phyloP scores from a whole-genome alignment of 2,888 invertebrate species.

The Idaea biselata region DNA sequence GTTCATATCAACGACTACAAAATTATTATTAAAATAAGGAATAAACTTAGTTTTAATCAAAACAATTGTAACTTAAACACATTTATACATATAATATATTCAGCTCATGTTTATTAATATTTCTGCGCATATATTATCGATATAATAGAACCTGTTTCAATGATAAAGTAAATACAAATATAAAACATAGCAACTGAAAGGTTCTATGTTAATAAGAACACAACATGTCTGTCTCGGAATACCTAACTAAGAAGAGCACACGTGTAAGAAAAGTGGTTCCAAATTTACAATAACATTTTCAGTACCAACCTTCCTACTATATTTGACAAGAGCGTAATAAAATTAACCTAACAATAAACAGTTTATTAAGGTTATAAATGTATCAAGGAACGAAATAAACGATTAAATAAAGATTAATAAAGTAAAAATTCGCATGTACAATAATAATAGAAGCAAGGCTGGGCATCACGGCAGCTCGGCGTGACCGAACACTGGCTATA shows the following conservation, averaged over 20 bases:
- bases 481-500: slow-evolving; percentile 23
- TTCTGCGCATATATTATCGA: neutral
- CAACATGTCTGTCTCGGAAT: neutral
- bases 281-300: neutral
- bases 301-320: neutral
- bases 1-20: slow-evolving; percentile 19
- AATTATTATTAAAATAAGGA: slow-evolving; percentile 9
- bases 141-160: neutral
- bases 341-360: neutral
- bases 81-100: neutral
- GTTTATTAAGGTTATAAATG: neutral
- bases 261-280: neutral
- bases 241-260: neutral
- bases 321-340: neutral
- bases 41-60: neutral
- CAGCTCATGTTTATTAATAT: neutral
- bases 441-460: slow-evolving; percentile 17
- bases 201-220: neutral
- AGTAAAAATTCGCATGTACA: slow-evolving; percentile 13
- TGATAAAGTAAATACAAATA: neutral
- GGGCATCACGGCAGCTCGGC: slow-evolving; percentile 20
- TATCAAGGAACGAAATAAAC: neutral
- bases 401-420: slow-evolving; percentile 18
- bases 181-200: neutral
- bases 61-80: neutral